Evolutionary conservation across 2,113 vertebrate species (phyloP), one percentile per base, ranked within the genome.

Genomic region (Vidua macroura): DNA sequence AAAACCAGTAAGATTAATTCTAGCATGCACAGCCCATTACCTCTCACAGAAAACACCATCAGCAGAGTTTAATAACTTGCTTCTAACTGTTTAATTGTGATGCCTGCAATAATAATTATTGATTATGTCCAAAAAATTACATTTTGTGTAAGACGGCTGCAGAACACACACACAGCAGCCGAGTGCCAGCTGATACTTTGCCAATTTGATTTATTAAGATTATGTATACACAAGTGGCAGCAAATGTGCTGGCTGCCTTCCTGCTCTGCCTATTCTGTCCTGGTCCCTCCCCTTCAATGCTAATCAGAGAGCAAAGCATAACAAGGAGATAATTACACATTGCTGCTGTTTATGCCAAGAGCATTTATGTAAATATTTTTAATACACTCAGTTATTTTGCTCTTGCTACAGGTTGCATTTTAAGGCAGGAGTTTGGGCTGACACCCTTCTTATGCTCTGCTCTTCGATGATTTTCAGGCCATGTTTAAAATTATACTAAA

Each of bases 161-260:
- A 55, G 67, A 90, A 48, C 72, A 55, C 63, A 55, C 63, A 43
- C 16, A 55, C 4, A 18, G 82, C 2, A 43, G 25, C 12, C 2
- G 30, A 77, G 85, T 74, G 95, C 90, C 94, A 95, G 94, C 68
- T 95, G 96, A 96, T 55, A 9, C 44, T 92, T 93, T 52, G 82
- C 95, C 94, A 95, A 70, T 90, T 90, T 95, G 95, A 96, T 94
- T 95, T 95, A 95, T 91, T 69, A 85, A 56, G 90, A 93, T 81
- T 77, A 25, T 63, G 68, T 80, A 55, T 37, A 85, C 82, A 93
- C 84, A 86, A 96, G 72, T 44, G 84, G 91, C 95, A 94, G 82
- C 51, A 70, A 86, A 93, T 74, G 75, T 74, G 82, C 90, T 97
- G 95, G 84, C 93, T 94, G 89, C 72, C 24, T 83, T 97, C 93